Evolutionary conservation across 2,888 invertebrate species (phyloP).

Genomic region (Hemistola chrysoprasaria): DNA sequence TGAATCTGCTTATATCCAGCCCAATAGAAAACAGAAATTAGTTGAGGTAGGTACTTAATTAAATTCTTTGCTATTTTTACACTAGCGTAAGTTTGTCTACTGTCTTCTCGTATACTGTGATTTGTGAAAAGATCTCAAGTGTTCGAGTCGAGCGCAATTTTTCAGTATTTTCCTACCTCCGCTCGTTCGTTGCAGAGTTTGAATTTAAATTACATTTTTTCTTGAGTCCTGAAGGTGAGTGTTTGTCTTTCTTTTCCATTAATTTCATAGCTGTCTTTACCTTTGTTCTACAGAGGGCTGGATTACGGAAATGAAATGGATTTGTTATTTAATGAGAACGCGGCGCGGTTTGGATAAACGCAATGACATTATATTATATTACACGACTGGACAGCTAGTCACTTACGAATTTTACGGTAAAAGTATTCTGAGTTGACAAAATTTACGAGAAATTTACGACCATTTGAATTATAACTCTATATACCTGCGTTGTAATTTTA

Average conservation of each 20-base stretch:
- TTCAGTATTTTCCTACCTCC: conserved; percentile 21
- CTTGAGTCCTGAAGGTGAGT: conserved; percentile 16
- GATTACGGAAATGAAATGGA: conserved; percentile 1
- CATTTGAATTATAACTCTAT: too few relatives aligned
- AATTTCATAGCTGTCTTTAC: conserved; percentile 25
- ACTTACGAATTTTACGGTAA: too few relatives aligned
- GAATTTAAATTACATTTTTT: conserved; percentile 30
- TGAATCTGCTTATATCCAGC: too few relatives aligned
- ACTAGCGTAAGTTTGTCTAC: not conserved
- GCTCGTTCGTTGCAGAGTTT: conserved; percentile 9
- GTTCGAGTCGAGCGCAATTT: conserved; percentile 9
- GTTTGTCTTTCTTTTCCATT: conserved; percentile 32
- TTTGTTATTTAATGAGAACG: not conserved
- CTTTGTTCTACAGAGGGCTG: conserved; percentile 9
- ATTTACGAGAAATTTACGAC: too few relatives aligned
- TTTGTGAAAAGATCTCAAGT: conserved; percentile 6
- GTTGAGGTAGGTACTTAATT: too few relatives aligned
- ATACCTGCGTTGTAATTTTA: too few relatives aligned
- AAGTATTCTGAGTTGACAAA: too few relatives aligned
- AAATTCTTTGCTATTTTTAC: too few relatives aligned
- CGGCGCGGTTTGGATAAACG: not conserved
- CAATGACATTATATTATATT: not conserved
- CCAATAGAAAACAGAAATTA: too few relatives aligned
- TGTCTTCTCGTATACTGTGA: not conserved
- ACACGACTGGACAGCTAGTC: too few relatives aligned